A percentile compares a stretch with the other conserved stretches of the same genome.
Evolutionary conservation across 2,113 vertebrate genomes (phyloP).

Genomic region (Pavo muticus): DNA sequence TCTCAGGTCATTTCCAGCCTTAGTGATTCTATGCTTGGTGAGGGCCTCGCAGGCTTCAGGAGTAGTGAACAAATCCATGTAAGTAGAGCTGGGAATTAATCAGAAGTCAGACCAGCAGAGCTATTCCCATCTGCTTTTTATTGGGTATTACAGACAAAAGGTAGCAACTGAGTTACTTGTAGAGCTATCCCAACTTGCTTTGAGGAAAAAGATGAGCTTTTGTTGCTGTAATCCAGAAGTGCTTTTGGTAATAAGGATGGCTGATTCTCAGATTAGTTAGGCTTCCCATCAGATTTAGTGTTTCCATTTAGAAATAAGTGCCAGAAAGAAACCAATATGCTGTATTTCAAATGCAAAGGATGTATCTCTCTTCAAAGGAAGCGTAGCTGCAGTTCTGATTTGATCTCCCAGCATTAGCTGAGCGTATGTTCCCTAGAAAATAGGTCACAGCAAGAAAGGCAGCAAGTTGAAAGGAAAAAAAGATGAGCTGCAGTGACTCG

Average conservation of each 20-base stretch:
- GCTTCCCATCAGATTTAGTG: not conserved
- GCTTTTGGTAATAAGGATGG: not conserved
- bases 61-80: not conserved
- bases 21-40: not conserved
- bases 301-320: not conserved
- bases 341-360: not conserved
- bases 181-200: not conserved
- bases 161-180: not conserved
- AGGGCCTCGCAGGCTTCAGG: not conserved
- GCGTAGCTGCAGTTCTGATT: not conserved
- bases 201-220: not conserved
- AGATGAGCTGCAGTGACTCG: not conserved
- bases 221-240: not conserved
- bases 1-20: no score
- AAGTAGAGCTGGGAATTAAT: not conserved
- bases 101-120: not conserved
- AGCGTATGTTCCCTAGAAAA: slow-evolving; percentile 29
- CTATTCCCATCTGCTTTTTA: not conserved
- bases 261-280: not conserved
- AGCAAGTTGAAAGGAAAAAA: slow-evolving; percentile 12
- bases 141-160: not conserved
- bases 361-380: not conserved
- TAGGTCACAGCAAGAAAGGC: slow-evolving; percentile 47
- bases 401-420: slow-evolving; percentile 15
- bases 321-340: not conserved